Conservation (phyloP, 35 echinoderm and acorn worm species). For the Patiria miniata region DNA sequence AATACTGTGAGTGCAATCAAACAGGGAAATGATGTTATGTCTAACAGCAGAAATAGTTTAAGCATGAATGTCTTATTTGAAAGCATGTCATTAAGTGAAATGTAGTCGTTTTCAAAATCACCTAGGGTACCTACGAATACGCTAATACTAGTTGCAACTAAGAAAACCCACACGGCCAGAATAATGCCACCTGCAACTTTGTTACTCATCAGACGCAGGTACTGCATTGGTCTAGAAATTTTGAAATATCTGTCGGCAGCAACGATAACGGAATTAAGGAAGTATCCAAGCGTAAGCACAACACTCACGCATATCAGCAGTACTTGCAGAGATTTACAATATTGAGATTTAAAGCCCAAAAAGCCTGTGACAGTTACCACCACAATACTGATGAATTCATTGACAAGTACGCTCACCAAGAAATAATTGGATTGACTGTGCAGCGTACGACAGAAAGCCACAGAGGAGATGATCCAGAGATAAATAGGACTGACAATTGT, state of each 20-base stretch:
- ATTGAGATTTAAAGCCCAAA: background rate
- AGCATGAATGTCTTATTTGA: background rate
- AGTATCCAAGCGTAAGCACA: background rate
- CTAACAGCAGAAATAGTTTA: background rate
- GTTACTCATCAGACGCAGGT: slow-evolving; percentile 10
- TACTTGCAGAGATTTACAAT: no score
- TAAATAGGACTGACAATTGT: background rate
- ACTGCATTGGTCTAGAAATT: background rate
- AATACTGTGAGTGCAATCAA: background rate
- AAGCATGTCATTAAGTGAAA: background rate
- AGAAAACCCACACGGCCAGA: background rate
- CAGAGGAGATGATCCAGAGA: background rate
- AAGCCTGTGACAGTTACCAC: background rate
- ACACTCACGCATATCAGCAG: background rate
- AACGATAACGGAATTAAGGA: background rate
- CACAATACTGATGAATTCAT: background rate
- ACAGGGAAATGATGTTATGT: background rate
- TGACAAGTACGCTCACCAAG: background rate
- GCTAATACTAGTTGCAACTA: background rate
- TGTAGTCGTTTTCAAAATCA: no score
- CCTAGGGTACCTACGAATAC: no score
- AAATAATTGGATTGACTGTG: background rate
- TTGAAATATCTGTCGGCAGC: background rate
- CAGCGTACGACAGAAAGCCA: background rate
- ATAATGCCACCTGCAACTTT: background rate